A percentile compares a stretch with the other conserved stretches of the same genome.
Conservation (phyloP, 2,113 vertebrate species). For the Bambusicola thoracicus region DNA sequence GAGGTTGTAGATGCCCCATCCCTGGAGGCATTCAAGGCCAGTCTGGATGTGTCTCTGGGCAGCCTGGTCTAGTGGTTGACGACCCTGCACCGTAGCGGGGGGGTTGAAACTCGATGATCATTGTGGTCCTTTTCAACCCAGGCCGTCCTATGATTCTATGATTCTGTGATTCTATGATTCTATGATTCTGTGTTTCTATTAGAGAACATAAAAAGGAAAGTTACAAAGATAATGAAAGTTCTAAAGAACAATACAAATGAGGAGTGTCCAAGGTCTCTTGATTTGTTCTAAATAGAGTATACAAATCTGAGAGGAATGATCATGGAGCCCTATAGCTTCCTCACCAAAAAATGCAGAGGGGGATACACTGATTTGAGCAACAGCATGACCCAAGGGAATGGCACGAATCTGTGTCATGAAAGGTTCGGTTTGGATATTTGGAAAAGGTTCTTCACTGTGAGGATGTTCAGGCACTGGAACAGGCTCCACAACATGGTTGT, state of each 20-base stretch:
- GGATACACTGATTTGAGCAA: background rate
- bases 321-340: background rate
- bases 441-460: background rate
- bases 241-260: background rate
- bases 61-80: no score
- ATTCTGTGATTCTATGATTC: no score
- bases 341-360: background rate
- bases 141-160: no score
- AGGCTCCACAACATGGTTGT: no score
- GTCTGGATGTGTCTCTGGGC: no score
- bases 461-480: background rate
- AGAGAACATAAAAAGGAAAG: background rate
- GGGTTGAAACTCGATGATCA: no score
- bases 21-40: no score
- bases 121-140: no score
- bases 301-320: background rate
- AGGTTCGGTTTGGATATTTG: background rate
- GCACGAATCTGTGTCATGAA: background rate
- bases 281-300: background rate
- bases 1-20: no score
- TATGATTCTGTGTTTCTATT: no score
- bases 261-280: background rate
- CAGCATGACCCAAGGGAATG: background rate
- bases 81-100: no score
- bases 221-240: background rate